A percentile compares a stretch with the other conserved stretches of the same genome.
Evolutionary conservation across 2,113 vertebrate species (phyloP).

Genomic region (Puffinus mauretanicus): DNA sequence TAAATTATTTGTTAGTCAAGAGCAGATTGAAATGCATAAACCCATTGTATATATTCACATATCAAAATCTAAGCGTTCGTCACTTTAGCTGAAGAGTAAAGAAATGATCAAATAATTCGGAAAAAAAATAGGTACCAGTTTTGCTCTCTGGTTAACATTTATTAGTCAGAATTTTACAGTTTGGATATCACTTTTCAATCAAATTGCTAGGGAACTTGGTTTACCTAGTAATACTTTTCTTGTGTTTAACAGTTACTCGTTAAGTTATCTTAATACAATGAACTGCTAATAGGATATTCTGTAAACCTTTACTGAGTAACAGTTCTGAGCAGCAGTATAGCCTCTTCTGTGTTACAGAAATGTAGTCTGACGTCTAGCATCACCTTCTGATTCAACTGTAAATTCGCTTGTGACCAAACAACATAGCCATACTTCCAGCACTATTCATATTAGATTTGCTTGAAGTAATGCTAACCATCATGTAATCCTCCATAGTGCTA

Average conservation of each 20-base stretch:
- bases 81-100: not conserved
- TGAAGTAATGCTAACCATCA: not conserved
- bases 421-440: not conserved
- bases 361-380: not conserved
- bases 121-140: not conserved
- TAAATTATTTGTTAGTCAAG: not conserved
- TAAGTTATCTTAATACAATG: not conserved
- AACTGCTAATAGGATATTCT: not conserved
- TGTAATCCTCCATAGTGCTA: not conserved
- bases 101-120: not conserved
- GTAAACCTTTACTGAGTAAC: not conserved
- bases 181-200: not conserved
- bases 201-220: not conserved
- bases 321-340: not conserved
- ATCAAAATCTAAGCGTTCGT: not conserved
- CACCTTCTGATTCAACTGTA: not conserved
- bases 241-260: not conserved
- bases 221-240: not conserved
- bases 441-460: not conserved
- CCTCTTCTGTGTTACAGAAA: not conserved
- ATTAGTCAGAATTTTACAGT: not conserved
- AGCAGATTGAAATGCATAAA: not conserved
- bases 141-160: not conserved
- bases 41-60: not conserved
- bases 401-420: not conserved